Base-by-base conservation (phyloP, 2,113 vertebrate genomes). In the Epinephelus lanceolatus region DNA sequence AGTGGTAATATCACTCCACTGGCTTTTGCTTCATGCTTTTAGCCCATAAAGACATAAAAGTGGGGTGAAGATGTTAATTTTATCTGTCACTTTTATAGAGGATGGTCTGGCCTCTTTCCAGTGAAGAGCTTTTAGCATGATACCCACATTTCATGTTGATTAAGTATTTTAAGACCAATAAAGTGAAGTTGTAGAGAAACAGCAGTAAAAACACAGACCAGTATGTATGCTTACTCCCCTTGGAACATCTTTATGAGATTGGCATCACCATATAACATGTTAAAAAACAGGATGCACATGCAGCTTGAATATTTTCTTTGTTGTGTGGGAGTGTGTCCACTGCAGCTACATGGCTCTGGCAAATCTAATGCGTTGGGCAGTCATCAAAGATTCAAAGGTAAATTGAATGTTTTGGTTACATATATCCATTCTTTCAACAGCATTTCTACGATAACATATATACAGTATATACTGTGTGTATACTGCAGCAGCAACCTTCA, bases 61-160 rank as follows among this genome's bases (percentile, higher is more conserved):
- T 79, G 59, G 51, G 59, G 25, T 84, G 59, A 82, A 13, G 60
- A 81, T 71, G 55, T 62, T 83, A 80, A 85, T 80, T 23, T 70
- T 70, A 37, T 68, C 42, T 53, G 67, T 72, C 81, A 70, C 42
- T 56, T 84, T 78, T 62, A 84, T 79, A 30, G 33, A 59, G 15
- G 23, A 63, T 6, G 21, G 15, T 37, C 30, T 76, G 71, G 67
- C 51, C 37, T 19, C 30, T 56, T 56, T 69, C 72, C 45, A 71
- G 30, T 71, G 14, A 30, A 78, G 47, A 56, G 76, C 60, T 76
- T 69, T 74, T 69, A 69, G 52, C 45, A 40, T 55, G 67, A 76
- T 23, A 9, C 2, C 11, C 37, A 73, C 55, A 80, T 51, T 51
- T 82, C 56, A 69, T 1, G 40, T 59, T 71, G 71, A 69, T 76